Percentiles rank a stretch among this genome's conserved stretches.
Evolutionary conservation across 2,888 invertebrate species (phyloP).

Genomic region (Cephus rjabovi): DNA sequence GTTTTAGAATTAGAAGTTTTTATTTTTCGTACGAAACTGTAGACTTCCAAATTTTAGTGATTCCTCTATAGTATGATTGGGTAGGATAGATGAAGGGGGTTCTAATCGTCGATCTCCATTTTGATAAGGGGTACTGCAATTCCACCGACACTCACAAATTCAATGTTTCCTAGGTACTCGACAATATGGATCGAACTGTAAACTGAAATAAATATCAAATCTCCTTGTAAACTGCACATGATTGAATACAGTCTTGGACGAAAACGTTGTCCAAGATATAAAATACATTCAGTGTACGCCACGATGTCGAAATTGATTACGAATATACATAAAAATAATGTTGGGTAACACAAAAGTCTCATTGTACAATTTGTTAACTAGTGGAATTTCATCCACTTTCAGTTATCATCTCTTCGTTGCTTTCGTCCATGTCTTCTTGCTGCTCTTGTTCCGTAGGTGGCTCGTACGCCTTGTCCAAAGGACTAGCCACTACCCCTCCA

Average conservation of each 20-base stretch:
- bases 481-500: conserved; percentile 91
- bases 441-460: conserved; percentile 79
- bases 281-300: not conserved
- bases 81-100: not conserved
- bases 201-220: not conserved
- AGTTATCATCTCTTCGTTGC: conserved; percentile 76
- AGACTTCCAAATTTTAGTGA: not conserved
- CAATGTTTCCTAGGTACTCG: not conserved
- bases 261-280: not conserved
- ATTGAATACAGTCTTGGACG: not conserved
- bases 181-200: not conserved
- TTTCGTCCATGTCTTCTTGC: conserved; percentile 78
- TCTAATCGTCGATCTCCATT: not conserved
- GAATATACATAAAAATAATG: conserved; percentile 10
- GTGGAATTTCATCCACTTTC: conserved; percentile 56
- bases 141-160: not conserved
- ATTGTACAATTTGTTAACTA: conserved; percentile 8
- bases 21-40: not conserved
- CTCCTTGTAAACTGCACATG: not conserved
- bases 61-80: not conserved
- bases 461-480: conserved; percentile 93
- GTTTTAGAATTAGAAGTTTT: not conserved
- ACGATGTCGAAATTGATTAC: conserved; percentile 12
- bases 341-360: conserved; percentile 16
- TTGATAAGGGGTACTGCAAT: not conserved